Percentiles rank a stretch among this genome's conserved stretches.
phyloP scores from a whole-genome alignment of 2,113 vertebrate species.

The Cygnus buccinator region DNA sequence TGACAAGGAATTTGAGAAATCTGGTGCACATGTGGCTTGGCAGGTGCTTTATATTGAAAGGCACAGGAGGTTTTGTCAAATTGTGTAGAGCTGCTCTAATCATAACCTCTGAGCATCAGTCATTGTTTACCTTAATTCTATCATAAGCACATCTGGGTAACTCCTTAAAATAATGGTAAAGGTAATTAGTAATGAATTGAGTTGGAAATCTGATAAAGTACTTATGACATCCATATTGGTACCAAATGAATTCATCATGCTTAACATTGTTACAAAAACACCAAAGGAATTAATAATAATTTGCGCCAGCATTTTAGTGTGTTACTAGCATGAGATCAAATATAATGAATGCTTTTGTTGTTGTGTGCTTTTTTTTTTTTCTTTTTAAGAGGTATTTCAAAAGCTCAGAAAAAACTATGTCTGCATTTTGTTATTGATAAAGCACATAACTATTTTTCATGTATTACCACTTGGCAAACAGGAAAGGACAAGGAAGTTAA shows the following conservation, averaged over 20 bases:
- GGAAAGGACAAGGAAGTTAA: not conserved
- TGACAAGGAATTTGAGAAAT: slow-evolving; percentile 73
- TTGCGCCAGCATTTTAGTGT: slow-evolving; percentile 39
- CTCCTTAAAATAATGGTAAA: slow-evolving; percentile 68
- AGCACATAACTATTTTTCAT: not conserved
- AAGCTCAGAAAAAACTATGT: not conserved
- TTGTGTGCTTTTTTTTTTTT: not conserved
- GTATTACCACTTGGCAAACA: not conserved
- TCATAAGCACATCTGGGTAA: slow-evolving; percentile 59
- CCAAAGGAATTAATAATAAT: slow-evolving; percentile 58
- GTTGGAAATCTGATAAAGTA: slow-evolving; percentile 69
- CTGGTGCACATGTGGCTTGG: slow-evolving; percentile 69
- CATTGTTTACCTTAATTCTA: slow-evolving; percentile 71
- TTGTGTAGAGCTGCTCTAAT: slow-evolving; percentile 63
- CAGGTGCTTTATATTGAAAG: slow-evolving; percentile 71
- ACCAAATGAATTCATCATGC: slow-evolving; percentile 71
- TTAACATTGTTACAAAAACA: slow-evolving; percentile 47
- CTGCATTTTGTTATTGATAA: not conserved
- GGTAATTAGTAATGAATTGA: slow-evolving; percentile 58
- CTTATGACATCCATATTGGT: slow-evolving; percentile 64
- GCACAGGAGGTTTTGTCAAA: slow-evolving; percentile 59
- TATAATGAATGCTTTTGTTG: not conserved
- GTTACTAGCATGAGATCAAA: slow-evolving; percentile 25
- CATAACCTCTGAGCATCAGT: slow-evolving; percentile 54
- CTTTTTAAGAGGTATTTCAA: not conserved